Evolutionary conservation across 2,888 invertebrate genomes (phyloP), one percentile per base, ranked within the genome.

Genomic region (Drosophila phalerata): DNA sequence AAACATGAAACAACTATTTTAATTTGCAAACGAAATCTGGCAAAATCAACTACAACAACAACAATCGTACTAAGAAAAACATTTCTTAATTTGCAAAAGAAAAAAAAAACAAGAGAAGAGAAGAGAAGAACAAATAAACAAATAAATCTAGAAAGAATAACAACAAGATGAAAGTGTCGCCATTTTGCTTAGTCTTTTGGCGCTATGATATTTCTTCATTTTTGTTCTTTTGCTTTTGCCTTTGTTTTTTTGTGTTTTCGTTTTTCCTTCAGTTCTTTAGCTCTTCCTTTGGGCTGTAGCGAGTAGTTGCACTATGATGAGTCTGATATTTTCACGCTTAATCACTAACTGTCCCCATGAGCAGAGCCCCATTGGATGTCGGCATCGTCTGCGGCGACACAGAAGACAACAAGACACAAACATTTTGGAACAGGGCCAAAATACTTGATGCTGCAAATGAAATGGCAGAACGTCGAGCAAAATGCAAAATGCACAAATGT

Each of bases 301-400:
- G 52, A 43, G 66, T 38, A 34, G 69, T 53, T 78, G 53, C 62
- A 56, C 47, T 64, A 60, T 73, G 81, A 79, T 73, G 81, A 78
- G 74, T 73, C 85, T 85, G 88, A 83, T 83, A 88, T 83, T 90
- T 90, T 81, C 90, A 91, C 86, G 91, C 90, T 90, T 90, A 91
- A 90, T 91, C 91, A 89, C 88, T 90, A 82, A 82, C 83, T 85
- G 90, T 91, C 89, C 86, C 81, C 86, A 77, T 71, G 57, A 53
- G 70, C 64, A 64, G 60, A 37, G 65, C 42, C 60, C 62, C 61
- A 62, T 73, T 67, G 75, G 65, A 68, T 71, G 81, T 43, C 57
- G 45, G 45, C 69, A 52, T 56, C 55, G 76, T 63, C 73, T 82
- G 64, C 37, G 74, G 79, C 83, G 71, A 57, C 77, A 73, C 49